Base-by-base conservation (phyloP, 2,113 vertebrate species). In the Agelaius phoeniceus region DNA sequence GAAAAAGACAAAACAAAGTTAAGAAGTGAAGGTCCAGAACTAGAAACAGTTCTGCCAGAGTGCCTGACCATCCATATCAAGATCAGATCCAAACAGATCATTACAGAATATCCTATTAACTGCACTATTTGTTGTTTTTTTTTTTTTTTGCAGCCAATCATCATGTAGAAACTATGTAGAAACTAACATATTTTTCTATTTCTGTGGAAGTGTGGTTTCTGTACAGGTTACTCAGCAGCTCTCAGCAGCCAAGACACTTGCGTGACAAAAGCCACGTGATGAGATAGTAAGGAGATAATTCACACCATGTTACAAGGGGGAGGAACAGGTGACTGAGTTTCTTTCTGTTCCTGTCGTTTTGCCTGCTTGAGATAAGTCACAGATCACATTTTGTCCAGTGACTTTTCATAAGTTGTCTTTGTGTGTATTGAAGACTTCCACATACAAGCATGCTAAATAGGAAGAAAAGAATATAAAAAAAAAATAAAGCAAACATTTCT, bases 271-370 rank as follows among this genome's bases (percentile, higher is more conserved):
- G 83, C 87, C 78, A 35, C 0, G 4, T 91, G 46, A 90, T 57
- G 24, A 30, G 79, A 30, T 90, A 62, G 43, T 80, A 88, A 93
- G 55, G 51, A 79, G 93, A 73, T 95, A 85, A 89, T 91, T 52
- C 65, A 89, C 2, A 1, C 68, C 52, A 24, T 13, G 24, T 41
- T 92, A 66, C 43, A 88, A 76, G 76, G 52, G 85, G 76, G 73
- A 90, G 55, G 43, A 85, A 43, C 73, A 83, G 63, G 52, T 4
- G 14, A 20, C 78, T 63, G 43, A 39, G 37, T 69, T 93, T 94
- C 51, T 57, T 85, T 78, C 69, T 66, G 11, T 75, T 67, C 21
- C 37, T 65, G 39, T 84, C 1, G 0, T 84, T 75, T 87, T 68
- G 12, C 44, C n/a, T 63, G 31, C 62, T 52, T 81, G 30, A 62